Evolutionary conservation across 2,113 vertebrate species (phyloP).

Genomic region (Trichomycterus rosablanca): DNA sequence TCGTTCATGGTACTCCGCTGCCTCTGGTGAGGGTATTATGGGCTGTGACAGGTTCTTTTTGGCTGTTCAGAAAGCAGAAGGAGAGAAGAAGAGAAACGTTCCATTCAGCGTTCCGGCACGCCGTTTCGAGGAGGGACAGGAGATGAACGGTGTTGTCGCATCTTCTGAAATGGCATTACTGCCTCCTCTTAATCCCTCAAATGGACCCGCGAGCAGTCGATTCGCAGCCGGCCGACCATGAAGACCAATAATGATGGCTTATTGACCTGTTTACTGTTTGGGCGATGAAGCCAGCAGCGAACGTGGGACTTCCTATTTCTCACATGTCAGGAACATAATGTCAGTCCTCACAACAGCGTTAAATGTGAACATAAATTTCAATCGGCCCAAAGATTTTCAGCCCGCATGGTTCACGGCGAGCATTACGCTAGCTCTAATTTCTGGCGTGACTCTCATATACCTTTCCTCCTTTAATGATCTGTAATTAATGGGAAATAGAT

Average conservation of each 20-base stretch:
- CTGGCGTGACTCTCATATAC: slow-evolving; percentile 38
- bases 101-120: slow-evolving; percentile 41
- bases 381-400: slow-evolving; percentile 34
- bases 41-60: slow-evolving; percentile 37
- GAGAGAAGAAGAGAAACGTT: background rate
- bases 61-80: slow-evolving; percentile 28
- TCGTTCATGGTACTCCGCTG: slow-evolving; percentile 35
- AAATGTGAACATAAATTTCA: slow-evolving; percentile 48
- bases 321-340: slow-evolving; percentile 36
- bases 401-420: slow-evolving; percentile 14
- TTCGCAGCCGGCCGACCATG: slow-evolving; percentile 80
- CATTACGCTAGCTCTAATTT: slow-evolving; percentile 25
- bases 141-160: slow-evolving; percentile 68
- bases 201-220: slow-evolving; percentile 79
- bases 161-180: slow-evolving; percentile 63
- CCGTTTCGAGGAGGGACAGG: slow-evolving; percentile 51
- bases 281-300: slow-evolving; percentile 63
- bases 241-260: slow-evolving; percentile 85
- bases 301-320: slow-evolving; percentile 63
- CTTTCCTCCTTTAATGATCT: slow-evolving; percentile 12
- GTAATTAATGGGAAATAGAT: slow-evolving; percentile 45
- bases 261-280: slow-evolving; percentile 81
- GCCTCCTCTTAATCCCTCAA: slow-evolving; percentile 68
- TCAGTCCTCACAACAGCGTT: slow-evolving; percentile 33
- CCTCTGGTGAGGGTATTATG: slow-evolving; percentile 53